These are phyloP conservation scores for Chymomyza procnemis DNA, from an alignment of 2,888 invertebrate species.

Conservation along the genomic window DNA sequence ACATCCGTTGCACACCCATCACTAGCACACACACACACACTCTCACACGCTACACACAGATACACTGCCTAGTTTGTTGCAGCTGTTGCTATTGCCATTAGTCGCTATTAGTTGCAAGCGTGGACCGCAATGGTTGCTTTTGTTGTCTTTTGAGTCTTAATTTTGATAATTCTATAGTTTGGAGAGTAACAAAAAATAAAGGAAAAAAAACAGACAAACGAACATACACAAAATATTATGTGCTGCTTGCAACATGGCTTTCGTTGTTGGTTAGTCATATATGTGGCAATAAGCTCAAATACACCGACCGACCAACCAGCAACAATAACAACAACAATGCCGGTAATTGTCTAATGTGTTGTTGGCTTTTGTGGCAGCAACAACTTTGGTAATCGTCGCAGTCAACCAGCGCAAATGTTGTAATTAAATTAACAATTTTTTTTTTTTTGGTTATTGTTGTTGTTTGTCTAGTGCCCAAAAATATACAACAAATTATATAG, in stretches of 20 bases:
- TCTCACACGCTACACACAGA: too few species aligned
- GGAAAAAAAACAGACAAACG: conserved; percentile 6
- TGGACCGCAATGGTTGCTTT: conserved; percentile 3
- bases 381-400: conserved; percentile 66
- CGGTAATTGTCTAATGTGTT: conserved; percentile 59
- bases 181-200: too few species aligned
- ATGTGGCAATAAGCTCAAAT: conserved; percentile 51
- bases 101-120: conserved; percentile 31
- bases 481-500: conserved; percentile 32
- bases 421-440: conserved; percentile 68
- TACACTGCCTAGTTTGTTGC: conserved; percentile 18
- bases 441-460: conserved; percentile 44
- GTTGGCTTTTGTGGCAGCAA: conserved; percentile 35
- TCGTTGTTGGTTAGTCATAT: conserved; percentile 33
- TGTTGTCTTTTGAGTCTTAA: conserved; percentile 12
- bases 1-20: neutral
- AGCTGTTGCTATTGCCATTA: conserved; percentile 29
- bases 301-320: conserved; percentile 15
- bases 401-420: conserved; percentile 65
- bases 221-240: conserved; percentile 14
- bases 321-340: conserved; percentile 26
- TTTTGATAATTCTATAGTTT: conserved; percentile 12
- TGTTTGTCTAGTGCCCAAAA: conserved; percentile 50
- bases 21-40: neutral
- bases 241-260: conserved; percentile 49